These are phyloP conservation scores for Montipora capricornis DNA, from an alignment of 64 coral and sea anemone genomes.

Conservation along the genomic window DNA sequence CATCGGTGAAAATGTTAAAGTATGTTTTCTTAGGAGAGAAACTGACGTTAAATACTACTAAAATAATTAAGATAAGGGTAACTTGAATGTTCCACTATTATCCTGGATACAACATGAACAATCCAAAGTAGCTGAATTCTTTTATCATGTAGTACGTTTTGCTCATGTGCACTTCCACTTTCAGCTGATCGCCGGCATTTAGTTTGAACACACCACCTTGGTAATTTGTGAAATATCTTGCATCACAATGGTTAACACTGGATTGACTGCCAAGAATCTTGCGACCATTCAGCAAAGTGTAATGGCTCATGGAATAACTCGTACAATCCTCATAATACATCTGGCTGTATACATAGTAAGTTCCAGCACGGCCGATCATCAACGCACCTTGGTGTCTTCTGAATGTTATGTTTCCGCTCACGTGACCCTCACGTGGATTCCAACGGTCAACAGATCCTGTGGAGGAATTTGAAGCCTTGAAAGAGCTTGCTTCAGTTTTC, in stretches of 20 bases:
- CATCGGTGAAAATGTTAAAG: no score
- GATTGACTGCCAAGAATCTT: slow-evolving; percentile 75
- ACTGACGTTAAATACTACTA: no score
- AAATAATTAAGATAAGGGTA: no score
- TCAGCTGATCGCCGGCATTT: slow-evolving; percentile 78
- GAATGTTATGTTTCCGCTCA: slow-evolving; percentile 50
- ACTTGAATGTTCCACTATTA: neutral
- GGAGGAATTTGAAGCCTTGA: neutral
- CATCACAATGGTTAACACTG: slow-evolving; percentile 54
- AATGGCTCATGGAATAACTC: slow-evolving; percentile 74
- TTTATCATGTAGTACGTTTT: slow-evolving; percentile 54
- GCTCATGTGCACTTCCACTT: slow-evolving; percentile 68
- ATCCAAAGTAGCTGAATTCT: slow-evolving; percentile 53
- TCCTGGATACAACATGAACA: slow-evolving; percentile 65
- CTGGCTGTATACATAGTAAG: slow-evolving; percentile 94
- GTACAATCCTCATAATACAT: slow-evolving; percentile 93
- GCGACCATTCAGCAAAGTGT: slow-evolving; percentile 66
- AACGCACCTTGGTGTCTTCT: slow-evolving; percentile 64
- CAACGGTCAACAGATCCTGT: slow-evolving; percentile 63
- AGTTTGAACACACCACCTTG: slow-evolving; percentile 86
- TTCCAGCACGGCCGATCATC: slow-evolving; percentile 60
- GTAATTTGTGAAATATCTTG: slow-evolving; percentile 85
- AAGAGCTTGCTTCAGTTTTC: no score
- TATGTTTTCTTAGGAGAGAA: no score
- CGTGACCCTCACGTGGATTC: slow-evolving; percentile 30